phyloP scores from a whole-genome alignment of 1,140 invertebrate genomes.

The Charaxes varanes region DNA sequence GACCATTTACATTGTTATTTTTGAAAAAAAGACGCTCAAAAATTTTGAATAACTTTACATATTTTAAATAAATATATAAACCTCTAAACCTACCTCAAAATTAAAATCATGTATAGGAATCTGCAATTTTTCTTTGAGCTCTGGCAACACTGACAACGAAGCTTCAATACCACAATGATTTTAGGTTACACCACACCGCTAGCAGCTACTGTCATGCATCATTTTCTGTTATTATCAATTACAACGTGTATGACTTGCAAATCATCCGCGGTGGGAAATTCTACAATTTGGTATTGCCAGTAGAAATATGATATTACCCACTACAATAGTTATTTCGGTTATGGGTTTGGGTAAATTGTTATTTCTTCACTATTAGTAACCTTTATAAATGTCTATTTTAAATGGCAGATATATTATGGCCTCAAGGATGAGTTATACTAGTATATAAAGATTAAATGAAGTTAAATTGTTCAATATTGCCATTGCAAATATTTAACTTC shows the following conservation, averaged over 20 bases:
- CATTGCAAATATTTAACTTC: too few relatives aligned
- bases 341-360: constrained; percentile 6
- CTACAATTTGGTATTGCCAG: constrained; percentile 34
- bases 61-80: too few relatives aligned
- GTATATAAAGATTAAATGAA: too few relatives aligned
- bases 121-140: not conserved
- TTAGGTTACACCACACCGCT: constrained; percentile 44
- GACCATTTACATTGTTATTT: not conserved
- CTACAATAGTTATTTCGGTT: constrained; percentile 14
- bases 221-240: constrained; percentile 68
- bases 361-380: too few relatives aligned
- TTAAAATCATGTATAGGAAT: not conserved
- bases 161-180: constrained; percentile 5
- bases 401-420: too few relatives aligned
- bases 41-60: too few relatives aligned
- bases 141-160: constrained; percentile 9
- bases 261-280: constrained; percentile 36
- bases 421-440: constrained; percentile 7
- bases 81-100: too few relatives aligned
- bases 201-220: constrained; percentile 61
- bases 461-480: too few relatives aligned
- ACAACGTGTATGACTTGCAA: constrained; percentile 35
- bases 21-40: too few relatives aligned
- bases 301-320: constrained; percentile 38
- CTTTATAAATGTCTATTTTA: too few relatives aligned